Percentiles rank a stretch among this genome's conserved stretches.
phyloP scores from a whole-genome alignment of 2,888 invertebrate genomes.

The Patella pellucida region DNA sequence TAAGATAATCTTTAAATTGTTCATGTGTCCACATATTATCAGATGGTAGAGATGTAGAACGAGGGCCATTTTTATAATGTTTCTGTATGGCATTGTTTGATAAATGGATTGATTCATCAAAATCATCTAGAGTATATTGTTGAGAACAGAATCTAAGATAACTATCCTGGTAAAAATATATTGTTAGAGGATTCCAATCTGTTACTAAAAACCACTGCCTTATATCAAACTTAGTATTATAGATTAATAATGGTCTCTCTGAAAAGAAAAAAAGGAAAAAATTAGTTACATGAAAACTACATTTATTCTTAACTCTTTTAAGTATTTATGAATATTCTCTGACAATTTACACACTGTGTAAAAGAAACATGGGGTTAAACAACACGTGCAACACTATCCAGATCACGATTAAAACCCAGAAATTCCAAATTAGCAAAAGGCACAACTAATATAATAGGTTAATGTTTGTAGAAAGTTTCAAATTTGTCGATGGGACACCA shows the following conservation, averaged over 20 bases:
- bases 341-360: background rate
- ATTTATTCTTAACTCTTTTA: too few species aligned
- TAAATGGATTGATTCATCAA: slow-evolving; percentile 88
- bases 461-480: too few species aligned
- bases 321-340: too few species aligned
- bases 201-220: slow-evolving; percentile 95
- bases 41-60: slow-evolving; percentile 75
- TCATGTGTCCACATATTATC: slow-evolving; percentile 89
- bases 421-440: too few species aligned
- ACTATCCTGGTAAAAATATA: slow-evolving; percentile 95
- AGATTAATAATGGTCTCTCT: slow-evolving; percentile 90
- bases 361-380: background rate
- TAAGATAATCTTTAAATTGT: slow-evolving; percentile 80
- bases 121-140: slow-evolving; percentile 84
- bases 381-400: background rate
- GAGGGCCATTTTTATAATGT: slow-evolving; percentile 79
- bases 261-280: slow-evolving; percentile 71
- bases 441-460: too few species aligned
- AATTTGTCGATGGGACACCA: too few species aligned
- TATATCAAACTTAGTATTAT: slow-evolving; percentile 94
- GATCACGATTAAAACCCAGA: too few species aligned
- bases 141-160: slow-evolving; percentile 89
- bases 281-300: too few species aligned
- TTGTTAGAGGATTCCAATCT: slow-evolving; percentile 88
- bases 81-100: slow-evolving; percentile 95